These are phyloP conservation scores for Ellobius talpinus DNA, from an alignment of 2,113 vertebrate species.

Conservation along the genomic window DNA sequence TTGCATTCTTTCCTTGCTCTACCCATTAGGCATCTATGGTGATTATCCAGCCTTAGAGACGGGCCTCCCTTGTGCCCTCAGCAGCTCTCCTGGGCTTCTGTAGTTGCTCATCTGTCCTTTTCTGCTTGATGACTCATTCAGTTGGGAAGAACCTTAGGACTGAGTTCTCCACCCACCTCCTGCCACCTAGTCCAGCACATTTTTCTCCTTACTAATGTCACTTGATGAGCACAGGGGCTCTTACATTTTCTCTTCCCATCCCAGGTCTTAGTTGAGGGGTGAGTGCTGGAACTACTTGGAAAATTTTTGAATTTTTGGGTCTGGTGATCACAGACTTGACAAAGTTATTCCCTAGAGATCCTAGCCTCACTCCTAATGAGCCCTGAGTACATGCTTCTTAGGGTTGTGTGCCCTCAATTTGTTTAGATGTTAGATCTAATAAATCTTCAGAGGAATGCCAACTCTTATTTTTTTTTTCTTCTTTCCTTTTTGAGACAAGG, in stretches of 20 bases:
- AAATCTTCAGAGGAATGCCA: background rate
- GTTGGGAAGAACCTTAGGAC: conserved; percentile 60
- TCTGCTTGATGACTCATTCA: conserved; percentile 59
- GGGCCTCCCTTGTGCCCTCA: background rate
- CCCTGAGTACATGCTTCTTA: background rate
- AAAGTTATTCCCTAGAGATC: background rate
- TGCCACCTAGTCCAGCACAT: background rate
- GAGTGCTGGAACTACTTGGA: background rate
- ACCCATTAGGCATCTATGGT: accelerated
- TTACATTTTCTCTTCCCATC: background rate
- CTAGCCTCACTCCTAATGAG: background rate
- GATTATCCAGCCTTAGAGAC: accelerated
- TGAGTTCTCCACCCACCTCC: background rate
- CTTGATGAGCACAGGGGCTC: background rate
- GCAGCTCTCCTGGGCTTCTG: background rate
- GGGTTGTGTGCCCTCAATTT: background rate
- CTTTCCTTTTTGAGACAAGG: background rate
- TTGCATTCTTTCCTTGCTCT: background rate
- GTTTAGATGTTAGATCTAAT: background rate
- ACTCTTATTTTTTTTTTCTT: background rate
- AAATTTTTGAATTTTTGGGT: conserved; percentile 25
- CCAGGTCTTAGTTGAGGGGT: background rate
- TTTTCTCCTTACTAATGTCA: conserved; percentile 60
- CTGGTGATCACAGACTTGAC: accelerated
- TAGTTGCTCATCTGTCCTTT: conserved; percentile 4